Base-by-base conservation (phyloP, 2,888 invertebrate genomes). In the Nomada ruficornis region DNA sequence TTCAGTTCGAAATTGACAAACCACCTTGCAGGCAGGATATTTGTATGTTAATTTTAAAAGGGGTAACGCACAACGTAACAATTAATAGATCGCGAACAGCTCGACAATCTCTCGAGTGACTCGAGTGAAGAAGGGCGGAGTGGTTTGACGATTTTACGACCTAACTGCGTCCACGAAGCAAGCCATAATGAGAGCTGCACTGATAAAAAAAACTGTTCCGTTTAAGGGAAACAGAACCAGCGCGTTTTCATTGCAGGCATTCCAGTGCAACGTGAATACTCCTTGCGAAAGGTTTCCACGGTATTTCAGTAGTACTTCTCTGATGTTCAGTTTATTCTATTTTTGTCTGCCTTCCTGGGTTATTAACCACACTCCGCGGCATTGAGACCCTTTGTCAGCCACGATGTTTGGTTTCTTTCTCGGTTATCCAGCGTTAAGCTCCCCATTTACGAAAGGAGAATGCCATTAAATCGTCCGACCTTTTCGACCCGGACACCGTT, bases 321-420 rank as follows among this genome's bases (percentile, higher is more conserved):
- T 42, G 55, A 55, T 42, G 52, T 29, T 29, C 67, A 18, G 42
- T 55, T 68, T 68, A 57, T 57, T 68, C 55, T 42, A 68, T 68
- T 68, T 54, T 68, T 23, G 18, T 23, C 42, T 23, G 29, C 42
- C 68, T 57, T 55, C 23, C 42, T 42, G 23, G 23, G 23, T 52
- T 44, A 57, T 68, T 68, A 68, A 68, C 42, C 55, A 4, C 55
- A 44, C 55, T 57, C 55, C 42, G 13, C 36, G 18, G 23, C 42
- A 68, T 57, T 57, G 55, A 68, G 55, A 42, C 23, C 55, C 55
- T 57, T 68, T 68, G 68, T 42, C 42, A 3, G 23, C 2, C 18
- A 18, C 23, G 18, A 18, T 13, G 5, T 55, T 68, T 57, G 55
- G 23, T 68, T 68, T 26, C 68, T 36, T 68, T 57, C 68, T 18